A percentile compares a stretch with the other conserved stretches of the same genome.
These are phyloP conservation scores for Petaurus breviceps DNA, from an alignment of 2,113 vertebrate genomes.

Conservation along the genomic window DNA sequence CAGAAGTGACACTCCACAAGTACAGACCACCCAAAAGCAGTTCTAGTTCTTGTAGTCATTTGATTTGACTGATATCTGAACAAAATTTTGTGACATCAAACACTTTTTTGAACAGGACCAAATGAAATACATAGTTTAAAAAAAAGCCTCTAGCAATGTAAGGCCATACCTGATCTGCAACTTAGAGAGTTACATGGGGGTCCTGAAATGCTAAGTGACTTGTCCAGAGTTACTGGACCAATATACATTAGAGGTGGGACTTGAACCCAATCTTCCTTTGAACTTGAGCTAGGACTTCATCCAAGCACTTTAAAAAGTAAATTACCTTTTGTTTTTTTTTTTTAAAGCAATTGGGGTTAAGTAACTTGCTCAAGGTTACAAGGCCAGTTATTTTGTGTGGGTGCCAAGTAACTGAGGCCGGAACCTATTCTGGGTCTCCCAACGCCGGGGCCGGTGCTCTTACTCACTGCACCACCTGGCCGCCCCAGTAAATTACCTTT, in stretches of 20 bases:
- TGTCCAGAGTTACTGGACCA: neutral
- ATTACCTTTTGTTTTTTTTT: too few species aligned
- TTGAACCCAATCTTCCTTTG: neutral
- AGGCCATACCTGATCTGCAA: neutral
- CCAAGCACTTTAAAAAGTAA: neutral
- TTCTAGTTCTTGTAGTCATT: neutral
- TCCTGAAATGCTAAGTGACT: neutral
- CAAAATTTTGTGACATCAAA: neutral
- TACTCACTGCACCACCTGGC: too few species aligned
- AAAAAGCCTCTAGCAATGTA: neutral
- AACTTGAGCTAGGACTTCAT: neutral
- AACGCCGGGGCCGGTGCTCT: too few species aligned
- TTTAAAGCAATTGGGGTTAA: too few species aligned
- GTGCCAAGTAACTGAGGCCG: too few species aligned
- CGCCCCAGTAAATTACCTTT: too few species aligned
- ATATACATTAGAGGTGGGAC: neutral
- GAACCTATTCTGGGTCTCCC: too few species aligned
- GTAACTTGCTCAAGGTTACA: too few species aligned
- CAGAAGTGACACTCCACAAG: neutral
- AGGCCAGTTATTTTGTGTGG: too few species aligned
- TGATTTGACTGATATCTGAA: neutral
- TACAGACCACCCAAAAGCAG: conserved; percentile 23
- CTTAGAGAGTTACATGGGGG: neutral
- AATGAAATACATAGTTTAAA: neutral
- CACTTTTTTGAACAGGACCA: neutral